These are phyloP conservation scores for Carterocephalus palaemon DNA, from an alignment of 2,888 invertebrate species.

Conservation along the genomic window DNA sequence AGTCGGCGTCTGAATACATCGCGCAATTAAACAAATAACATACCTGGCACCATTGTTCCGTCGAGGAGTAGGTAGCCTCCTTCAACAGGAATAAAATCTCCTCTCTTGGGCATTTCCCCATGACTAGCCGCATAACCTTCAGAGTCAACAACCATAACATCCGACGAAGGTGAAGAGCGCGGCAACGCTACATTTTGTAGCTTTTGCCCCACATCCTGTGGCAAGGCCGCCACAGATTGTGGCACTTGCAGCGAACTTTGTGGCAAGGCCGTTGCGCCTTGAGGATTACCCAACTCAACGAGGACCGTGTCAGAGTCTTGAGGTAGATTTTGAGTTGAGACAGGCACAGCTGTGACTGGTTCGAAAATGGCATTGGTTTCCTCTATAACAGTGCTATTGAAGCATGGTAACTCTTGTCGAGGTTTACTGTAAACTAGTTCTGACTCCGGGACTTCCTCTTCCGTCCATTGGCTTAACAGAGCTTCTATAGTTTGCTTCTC, in stretches of 20 bases:
- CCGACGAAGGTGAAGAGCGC: constrained; percentile 27
- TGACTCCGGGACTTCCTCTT: constrained; percentile 62
- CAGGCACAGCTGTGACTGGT: constrained; percentile 58
- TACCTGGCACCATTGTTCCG: constrained; percentile 47
- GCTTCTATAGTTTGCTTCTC: constrained; percentile 68
- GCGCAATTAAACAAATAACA: constrained; percentile 26
- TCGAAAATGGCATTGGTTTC: constrained; percentile 63
- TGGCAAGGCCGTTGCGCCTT: constrained; percentile 22
- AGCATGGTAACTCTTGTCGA: constrained; percentile 54
- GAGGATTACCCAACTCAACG: constrained; percentile 47
- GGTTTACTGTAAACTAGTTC: constrained; percentile 43
- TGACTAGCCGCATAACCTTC: constrained; percentile 45
- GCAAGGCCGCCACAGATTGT: constrained; percentile 7
- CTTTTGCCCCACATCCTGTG: constrained; percentile 8
- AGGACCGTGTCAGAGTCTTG: constrained; percentile 51
- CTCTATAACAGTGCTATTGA: constrained; percentile 63
- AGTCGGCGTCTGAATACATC: no score
- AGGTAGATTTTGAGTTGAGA: constrained; percentile 36
- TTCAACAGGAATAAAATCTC: constrained; percentile 62
- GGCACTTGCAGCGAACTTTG: constrained; percentile 1
- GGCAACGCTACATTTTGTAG: constrained; percentile 20
- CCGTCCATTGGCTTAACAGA: constrained; percentile 70
- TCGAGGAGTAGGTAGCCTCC: constrained; percentile 66
- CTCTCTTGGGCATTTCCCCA: constrained; percentile 45
- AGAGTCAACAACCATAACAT: constrained; percentile 55